Base-by-base conservation (phyloP, 2,797 vertebrate genomes). In the Molossus alvarezi region DNA sequence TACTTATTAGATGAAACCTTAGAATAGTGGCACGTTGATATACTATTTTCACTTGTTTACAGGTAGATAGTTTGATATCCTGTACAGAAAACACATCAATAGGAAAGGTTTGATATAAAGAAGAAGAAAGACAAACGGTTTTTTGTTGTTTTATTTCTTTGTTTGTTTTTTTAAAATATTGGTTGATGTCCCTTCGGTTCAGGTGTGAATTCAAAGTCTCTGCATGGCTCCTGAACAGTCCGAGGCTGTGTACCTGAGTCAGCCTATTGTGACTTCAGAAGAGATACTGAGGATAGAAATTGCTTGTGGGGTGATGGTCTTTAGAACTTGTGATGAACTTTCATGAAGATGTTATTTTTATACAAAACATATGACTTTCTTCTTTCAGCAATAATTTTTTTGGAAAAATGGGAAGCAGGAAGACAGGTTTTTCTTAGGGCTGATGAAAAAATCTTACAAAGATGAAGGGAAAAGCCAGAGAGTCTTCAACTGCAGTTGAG, bases 401-500 rank as follows among this genome's bases (percentile, higher is more conserved):
- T 60, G 77, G 27, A 14, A 79, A 92, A 79, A 33, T 17, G 2
- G 1, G 13, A 37, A 62, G 45, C 45, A 3, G n/a, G 81, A 87
- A 80, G 45, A 53, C 1, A 48, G 20, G 2, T 23, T 14, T 95
- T 75, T 41, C 6, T 58, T 0, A 71, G 60, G 20, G 20, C 3
- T 51, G n/a, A 20, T 51, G 12, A 51, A 48, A 3, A 3, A 57
- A 37, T 64, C 37, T 55, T 9, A 10, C 55, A 27, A 71, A 23
- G 17, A 48, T 3, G 6, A 55, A 87, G 3, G 11, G 14, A 75
- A 58, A 69, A 29, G 0, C 0, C 13, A 86, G 17, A 18, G 41
- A 77, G 0, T 10, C 13, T 8, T n/a, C n/a, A n/a, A 60, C 4
- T 0, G 25, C 0, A 33, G 5, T n/a, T 23, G 45, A 73, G 9